Base-by-base conservation (phyloP, 2,113 vertebrate genomes). In the Azemiops feae region DNA sequence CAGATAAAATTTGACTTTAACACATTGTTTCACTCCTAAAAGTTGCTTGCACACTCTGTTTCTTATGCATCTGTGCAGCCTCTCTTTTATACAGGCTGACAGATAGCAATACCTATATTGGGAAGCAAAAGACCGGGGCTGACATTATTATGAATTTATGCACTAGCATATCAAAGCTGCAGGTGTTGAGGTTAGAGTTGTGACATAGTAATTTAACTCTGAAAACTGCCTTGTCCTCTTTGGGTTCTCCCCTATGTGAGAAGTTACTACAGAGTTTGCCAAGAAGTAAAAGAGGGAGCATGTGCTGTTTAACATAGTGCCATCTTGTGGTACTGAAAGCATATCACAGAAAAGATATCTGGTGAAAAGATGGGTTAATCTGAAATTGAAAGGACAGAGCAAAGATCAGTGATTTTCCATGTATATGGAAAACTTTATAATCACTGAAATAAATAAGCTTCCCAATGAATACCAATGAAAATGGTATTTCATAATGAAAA, bases 271-370 rank as follows among this genome's bases (percentile, higher is more conserved):
- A 47, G 85, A 87, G 45, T 57, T 87, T 30, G 55, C 39, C 47
- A 58, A 22, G 11, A 47, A 57, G 50, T 14, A 34, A 60, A 14
- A 12, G 30, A 22, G 43, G n/a, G 45, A 87, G 87, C 52, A 57
- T 34, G 43, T 55, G 74, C 90, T 85, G 69, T 85, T 85, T 85
- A 34, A 85, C 39, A 45, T 85, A 81, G 53, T 55, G 74, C 90
- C 90, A 91, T 85, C 74, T 91, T 85, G 74, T 91, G 90, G 90
- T 55, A 53, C 12, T 91, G 23, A 55, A 85, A 85, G 53, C 43
- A 55, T 85, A 55, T 55, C 53, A 57, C 74, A 91, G 69, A 85
- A 91, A 45, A 30, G n/a, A 18, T 85, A 52, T 23, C 64, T 91
- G 27, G n/a, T 25, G n/a, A 50, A 90, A 90, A 5, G 30, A 14